Evolutionary conservation across 2,888 invertebrate species (phyloP).

Genomic region (Troilus luridus): DNA sequence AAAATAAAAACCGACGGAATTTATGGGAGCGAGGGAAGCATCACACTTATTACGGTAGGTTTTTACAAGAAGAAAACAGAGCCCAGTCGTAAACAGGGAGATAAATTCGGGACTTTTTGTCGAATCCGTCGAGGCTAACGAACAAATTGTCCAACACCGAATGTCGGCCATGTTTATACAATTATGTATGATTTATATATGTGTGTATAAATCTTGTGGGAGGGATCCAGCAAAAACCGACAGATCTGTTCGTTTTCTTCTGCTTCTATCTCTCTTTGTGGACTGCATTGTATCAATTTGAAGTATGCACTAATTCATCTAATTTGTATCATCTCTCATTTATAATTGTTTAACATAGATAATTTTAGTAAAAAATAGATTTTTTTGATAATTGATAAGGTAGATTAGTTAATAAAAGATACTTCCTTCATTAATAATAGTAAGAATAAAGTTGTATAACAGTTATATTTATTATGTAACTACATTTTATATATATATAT

Average conservation of each 20-base stretch:
- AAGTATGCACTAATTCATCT: not conserved
- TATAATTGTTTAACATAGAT: not conserved
- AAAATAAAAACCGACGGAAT: conserved; percentile 36
- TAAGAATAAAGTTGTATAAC: too few species aligned
- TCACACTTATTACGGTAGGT: conserved; percentile 47
- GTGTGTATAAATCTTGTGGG: not conserved
- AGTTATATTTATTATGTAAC: too few species aligned
- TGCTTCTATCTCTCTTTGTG: not conserved
- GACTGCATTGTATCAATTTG: not conserved
- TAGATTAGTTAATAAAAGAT: too few species aligned
- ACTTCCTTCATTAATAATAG: too few species aligned
- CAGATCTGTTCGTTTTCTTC: not conserved
- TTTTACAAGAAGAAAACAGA: conserved; percentile 40
- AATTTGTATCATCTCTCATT: not conserved
- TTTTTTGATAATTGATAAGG: too few species aligned
- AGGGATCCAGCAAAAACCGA: conserved; percentile 5
- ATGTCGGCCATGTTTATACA: conserved; percentile 48
- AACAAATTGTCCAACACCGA: conserved; percentile 44
- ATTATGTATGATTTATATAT: conserved; percentile 48
- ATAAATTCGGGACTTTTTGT: conserved; percentile 52
- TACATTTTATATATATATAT: too few species aligned
- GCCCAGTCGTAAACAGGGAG: conserved; percentile 33
- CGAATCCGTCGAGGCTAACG: not conserved
- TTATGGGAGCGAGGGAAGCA: conserved; percentile 40
- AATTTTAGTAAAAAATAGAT: too few species aligned